Conservation (phyloP, 2,113 vertebrate genomes). For the Esox niger region DNA sequence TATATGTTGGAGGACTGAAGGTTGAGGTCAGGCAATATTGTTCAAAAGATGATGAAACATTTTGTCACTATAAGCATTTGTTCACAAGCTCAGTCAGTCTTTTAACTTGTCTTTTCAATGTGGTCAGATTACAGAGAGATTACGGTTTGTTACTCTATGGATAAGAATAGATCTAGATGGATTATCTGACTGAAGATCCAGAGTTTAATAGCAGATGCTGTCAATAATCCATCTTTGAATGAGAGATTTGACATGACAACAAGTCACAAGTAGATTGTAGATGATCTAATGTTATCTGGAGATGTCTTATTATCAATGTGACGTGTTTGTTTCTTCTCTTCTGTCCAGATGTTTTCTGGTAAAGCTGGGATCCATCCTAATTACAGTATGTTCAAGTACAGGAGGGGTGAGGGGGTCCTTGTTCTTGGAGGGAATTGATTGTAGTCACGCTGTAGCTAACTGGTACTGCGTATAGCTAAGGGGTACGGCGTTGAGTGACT, state of each 20-base stretch:
- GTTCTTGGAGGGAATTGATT: too few species aligned
- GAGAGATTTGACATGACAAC: constrained; percentile 54
- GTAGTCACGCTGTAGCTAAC: not conserved
- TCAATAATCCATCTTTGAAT: constrained; percentile 61
- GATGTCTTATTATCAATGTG: constrained; percentile 6
- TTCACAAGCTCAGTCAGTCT: not conserved
- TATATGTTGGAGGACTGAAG: constrained; percentile 47
- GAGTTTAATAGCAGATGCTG: constrained; percentile 50
- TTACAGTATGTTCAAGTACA: constrained; percentile 1
- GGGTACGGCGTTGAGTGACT: too few species aligned
- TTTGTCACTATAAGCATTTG: constrained; percentile 2
- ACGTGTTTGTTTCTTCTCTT: not conserved
- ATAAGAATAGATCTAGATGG: constrained; percentile 58
- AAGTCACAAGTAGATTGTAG: constrained; percentile 15
- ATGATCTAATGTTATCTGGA: constrained; percentile 7
- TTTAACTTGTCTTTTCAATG: not conserved
- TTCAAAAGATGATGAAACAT: not conserved
- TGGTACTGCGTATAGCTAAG: too few species aligned
- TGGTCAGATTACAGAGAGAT: constrained; percentile 32
- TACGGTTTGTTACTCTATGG: constrained; percentile 51
- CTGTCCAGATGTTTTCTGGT: constrained; percentile 15
- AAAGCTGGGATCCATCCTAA: constrained; percentile 3
- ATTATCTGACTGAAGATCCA: constrained; percentile 55
- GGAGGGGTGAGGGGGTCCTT: not conserved
- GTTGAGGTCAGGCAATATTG: constrained; percentile 50